Evolutionary conservation across 2,888 invertebrate species (phyloP).

Genomic region (Iselma pallidipennis): DNA sequence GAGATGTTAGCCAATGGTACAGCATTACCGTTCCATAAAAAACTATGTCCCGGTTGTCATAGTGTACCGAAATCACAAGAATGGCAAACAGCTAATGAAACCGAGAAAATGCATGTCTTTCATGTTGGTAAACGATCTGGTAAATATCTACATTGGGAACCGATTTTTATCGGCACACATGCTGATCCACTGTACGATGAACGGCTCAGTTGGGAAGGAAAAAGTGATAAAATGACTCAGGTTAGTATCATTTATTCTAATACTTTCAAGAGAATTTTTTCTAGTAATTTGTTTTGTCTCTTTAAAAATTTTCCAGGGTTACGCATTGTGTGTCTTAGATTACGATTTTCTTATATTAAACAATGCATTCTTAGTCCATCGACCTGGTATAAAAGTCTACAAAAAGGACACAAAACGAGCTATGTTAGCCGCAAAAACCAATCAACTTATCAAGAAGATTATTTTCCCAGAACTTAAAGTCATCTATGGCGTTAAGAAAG

Average conservation of each 20-base stretch:
- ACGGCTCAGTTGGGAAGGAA: slow-evolving; percentile 91
- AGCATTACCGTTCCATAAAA: slow-evolving; percentile 91
- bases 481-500: slow-evolving; percentile 78
- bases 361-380: slow-evolving; percentile 91
- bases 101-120: slow-evolving; percentile 75
- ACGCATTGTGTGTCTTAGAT: slow-evolving; percentile 85
- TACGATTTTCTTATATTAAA: slow-evolving; percentile 92
- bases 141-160: slow-evolving; percentile 86
- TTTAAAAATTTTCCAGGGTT: slow-evolving; percentile 69
- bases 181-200: slow-evolving; percentile 88
- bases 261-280: not conserved
- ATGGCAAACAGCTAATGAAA: slow-evolving; percentile 77
- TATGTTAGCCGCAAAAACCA: slow-evolving; percentile 75
- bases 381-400: slow-evolving; percentile 87
- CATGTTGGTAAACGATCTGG: slow-evolving; percentile 82
- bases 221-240: slow-evolving; percentile 96
- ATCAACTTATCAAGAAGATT: slow-evolving; percentile 74
- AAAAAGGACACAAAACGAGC: slow-evolving; percentile 79
- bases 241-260: no score
- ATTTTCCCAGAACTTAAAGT: slow-evolving; percentile 85
- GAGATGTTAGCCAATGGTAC: slow-evolving; percentile 75
- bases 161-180: slow-evolving; percentile 90
- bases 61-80: slow-evolving; percentile 83
- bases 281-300: not conserved
- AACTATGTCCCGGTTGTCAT: slow-evolving; percentile 86